Percentiles rank a stretch among this genome's conserved stretches.
Conservation (phyloP, 2,888 invertebrate genomes). For the Acanthoscelides obtectus region DNA sequence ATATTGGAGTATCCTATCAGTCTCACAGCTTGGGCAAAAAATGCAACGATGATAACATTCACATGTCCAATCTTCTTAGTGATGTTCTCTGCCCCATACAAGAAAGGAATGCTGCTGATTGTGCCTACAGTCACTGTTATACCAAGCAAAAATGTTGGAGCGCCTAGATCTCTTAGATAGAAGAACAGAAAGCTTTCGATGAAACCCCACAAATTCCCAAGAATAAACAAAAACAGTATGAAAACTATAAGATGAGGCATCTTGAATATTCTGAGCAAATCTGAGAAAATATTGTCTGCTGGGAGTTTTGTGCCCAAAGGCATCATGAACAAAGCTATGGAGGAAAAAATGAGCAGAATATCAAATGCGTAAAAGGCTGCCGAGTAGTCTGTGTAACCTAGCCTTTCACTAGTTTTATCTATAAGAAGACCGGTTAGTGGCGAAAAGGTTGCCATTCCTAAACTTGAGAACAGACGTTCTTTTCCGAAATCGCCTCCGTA, state of each 20-base stretch:
- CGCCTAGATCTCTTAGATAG: slow-evolving; percentile 78
- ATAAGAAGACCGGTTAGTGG: slow-evolving; percentile 76
- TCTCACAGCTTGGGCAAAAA: slow-evolving; percentile 78
- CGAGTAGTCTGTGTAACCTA: slow-evolving; percentile 77
- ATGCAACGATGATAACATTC: slow-evolving; percentile 78
- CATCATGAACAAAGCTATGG: slow-evolving; percentile 71
- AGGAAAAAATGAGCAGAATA: slow-evolving; percentile 65
- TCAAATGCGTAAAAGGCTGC: slow-evolving; percentile 85
- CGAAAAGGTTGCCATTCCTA: slow-evolving; percentile 79
- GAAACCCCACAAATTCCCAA: slow-evolving; percentile 86
- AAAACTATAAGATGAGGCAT: slow-evolving; percentile 77
- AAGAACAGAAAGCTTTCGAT: slow-evolving; percentile 85
- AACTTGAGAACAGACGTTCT: slow-evolving; percentile 73
- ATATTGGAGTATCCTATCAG: slow-evolving; percentile 81
- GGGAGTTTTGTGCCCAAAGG: slow-evolving; percentile 73
- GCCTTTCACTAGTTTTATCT: slow-evolving; percentile 62
- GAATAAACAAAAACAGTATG: slow-evolving; percentile 72
- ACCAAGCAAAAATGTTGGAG: slow-evolving; percentile 76
- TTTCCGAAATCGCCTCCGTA: slow-evolving; percentile 79
- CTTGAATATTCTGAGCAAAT: slow-evolving; percentile 69
- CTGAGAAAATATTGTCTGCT: slow-evolving; percentile 71
- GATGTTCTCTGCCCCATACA: slow-evolving; percentile 79
- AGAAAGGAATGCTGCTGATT: slow-evolving; percentile 76
- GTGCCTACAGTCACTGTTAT: slow-evolving; percentile 83
- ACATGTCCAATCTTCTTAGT: slow-evolving; percentile 77